A percentile compares a stretch with the other conserved stretches of the same genome.
phyloP scores from a whole-genome alignment of 2,888 invertebrate genomes.

The Pantelozetes paolii region DNA sequence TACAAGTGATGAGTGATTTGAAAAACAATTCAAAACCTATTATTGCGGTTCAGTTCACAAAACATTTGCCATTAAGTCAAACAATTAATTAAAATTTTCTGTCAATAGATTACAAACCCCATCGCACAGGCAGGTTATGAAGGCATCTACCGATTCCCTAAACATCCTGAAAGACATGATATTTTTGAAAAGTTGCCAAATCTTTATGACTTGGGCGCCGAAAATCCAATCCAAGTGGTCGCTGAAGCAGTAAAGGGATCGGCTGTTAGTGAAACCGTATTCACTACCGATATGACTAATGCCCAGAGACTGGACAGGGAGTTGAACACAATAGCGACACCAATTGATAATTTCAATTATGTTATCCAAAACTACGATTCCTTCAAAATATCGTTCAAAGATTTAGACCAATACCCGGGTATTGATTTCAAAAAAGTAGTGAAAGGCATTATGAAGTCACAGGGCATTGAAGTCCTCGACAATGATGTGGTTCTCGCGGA shows the following conservation, averaged over 20 bases:
- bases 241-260: neutral
- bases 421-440: neutral
- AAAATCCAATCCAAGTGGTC: neutral
- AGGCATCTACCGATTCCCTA: neutral
- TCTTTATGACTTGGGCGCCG: neutral
- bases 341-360: neutral
- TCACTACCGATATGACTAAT: neutral
- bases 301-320: neutral
- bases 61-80: neutral
- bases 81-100: neutral
- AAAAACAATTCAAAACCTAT: constrained; percentile 4
- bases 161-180: neutral
- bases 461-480: neutral
- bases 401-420: neutral
- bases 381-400: neutral
- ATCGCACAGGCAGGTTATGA: neutral
- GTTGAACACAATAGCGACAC: neutral
- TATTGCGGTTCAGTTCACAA: neutral
- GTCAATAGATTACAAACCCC: neutral
- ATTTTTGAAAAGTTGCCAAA: neutral
- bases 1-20: constrained; percentile 35
- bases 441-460: neutral
- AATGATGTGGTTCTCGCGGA: constrained; percentile 21
- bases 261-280: neutral
- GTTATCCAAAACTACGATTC: neutral